phyloP scores from a whole-genome alignment of 2,113 vertebrate genomes.

The Strix aluco region DNA sequence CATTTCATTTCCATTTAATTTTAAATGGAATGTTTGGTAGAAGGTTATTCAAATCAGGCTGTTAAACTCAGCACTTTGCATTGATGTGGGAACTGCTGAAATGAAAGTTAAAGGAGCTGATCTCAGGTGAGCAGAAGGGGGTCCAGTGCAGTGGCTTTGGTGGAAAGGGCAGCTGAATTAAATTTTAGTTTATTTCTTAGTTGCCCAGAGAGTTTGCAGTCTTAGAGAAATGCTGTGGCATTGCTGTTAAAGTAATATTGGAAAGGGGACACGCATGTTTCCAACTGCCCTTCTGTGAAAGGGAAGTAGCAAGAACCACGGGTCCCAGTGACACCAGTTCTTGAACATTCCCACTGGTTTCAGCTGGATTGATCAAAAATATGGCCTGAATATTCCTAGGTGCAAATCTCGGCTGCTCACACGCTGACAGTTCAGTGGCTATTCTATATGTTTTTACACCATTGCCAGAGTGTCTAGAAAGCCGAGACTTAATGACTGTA shows the following conservation, averaged over 20 bases:
- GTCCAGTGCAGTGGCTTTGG: not conserved
- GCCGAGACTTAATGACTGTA: not conserved
- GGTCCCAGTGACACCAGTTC: not conserved
- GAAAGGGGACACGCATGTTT: not conserved
- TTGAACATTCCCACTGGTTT: not conserved
- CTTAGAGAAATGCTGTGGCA: not conserved
- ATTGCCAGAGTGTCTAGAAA: not conserved
- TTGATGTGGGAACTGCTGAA: not conserved
- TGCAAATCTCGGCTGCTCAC: not conserved
- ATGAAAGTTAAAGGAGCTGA: not conserved
- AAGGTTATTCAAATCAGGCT: slow-evolving; percentile 3
- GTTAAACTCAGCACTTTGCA: not conserved
- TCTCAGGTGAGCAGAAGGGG: not conserved
- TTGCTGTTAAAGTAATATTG: not conserved
- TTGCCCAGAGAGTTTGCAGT: not conserved
- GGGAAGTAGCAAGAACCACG: not conserved
- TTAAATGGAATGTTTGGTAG: not conserved
- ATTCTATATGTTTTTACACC: fast-evolving
- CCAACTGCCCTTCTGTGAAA: not conserved
- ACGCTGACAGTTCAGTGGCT: not conserved
- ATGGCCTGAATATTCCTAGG: not conserved
- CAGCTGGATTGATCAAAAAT: not conserved
- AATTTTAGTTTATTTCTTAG: not conserved
- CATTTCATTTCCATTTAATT: slow-evolving; percentile 33
- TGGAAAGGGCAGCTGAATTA: not conserved